Percentiles rank a stretch among this genome's conserved stretches.
phyloP scores from a whole-genome alignment of 2,888 invertebrate genomes.

The Drosophila pseudotalamancana region DNA sequence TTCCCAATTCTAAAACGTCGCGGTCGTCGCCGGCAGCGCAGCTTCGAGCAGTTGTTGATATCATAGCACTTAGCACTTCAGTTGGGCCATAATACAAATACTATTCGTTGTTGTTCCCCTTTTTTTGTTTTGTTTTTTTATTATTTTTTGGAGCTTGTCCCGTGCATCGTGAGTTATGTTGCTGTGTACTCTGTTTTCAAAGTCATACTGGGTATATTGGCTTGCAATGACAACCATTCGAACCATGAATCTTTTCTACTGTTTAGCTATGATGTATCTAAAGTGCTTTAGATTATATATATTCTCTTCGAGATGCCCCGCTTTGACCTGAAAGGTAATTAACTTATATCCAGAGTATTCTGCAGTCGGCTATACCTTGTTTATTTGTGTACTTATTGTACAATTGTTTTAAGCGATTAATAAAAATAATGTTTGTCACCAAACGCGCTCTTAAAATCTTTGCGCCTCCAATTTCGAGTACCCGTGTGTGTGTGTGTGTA shows the following conservation, averaged over 20 bases:
- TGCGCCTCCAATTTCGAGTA: conserved; percentile 17
- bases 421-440: conserved; percentile 32
- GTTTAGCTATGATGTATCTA: too few species aligned
- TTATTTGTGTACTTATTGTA: conserved; percentile 8
- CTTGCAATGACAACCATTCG: too few species aligned
- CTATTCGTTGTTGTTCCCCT: neutral
- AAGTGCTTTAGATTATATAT: too few species aligned
- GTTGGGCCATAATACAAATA: conserved; percentile 7
- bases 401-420: conserved; percentile 9
- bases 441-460: conserved; percentile 32
- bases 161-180: neutral
- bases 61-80: conserved; percentile 32
- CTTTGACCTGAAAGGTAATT: too few species aligned
- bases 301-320: too few species aligned
- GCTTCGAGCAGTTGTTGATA: conserved; percentile 48
- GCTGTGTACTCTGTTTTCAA: neutral
- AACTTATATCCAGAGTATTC: neutral
- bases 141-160: conserved; percentile 2
- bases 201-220: neutral
- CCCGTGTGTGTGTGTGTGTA: neutral
- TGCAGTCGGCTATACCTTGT: conserved; percentile 3
- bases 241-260: too few species aligned
- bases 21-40: conserved; percentile 17
- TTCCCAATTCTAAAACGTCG: conserved; percentile 35
- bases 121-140: conserved; percentile 20